Evolutionary conservation across 2,797 vertebrate species (phyloP).

Genomic region (Gymnodraco acuticeps): DNA sequence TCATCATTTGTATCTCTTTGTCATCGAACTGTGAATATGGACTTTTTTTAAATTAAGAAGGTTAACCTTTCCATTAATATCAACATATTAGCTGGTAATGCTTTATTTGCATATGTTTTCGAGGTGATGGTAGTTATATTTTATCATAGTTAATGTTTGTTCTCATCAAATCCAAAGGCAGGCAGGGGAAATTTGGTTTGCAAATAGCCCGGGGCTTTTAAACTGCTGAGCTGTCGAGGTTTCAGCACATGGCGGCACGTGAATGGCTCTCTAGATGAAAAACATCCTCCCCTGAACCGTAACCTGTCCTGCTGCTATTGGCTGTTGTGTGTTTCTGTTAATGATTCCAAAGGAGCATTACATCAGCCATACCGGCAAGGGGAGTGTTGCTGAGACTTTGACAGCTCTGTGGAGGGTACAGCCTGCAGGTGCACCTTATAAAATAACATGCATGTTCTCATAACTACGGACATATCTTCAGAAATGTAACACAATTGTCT

Average conservation of each 20-base stretch:
- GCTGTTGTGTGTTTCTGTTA: slow-evolving; percentile 63
- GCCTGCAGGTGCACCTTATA: slow-evolving; percentile 37
- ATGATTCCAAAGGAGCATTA: slow-evolving; percentile 55
- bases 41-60: background rate
- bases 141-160: slow-evolving; percentile 46
- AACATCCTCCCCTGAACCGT: slow-evolving; percentile 58
- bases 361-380: slow-evolving; percentile 57
- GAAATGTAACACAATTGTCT: slow-evolving; percentile 32
- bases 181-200: slow-evolving; percentile 73
- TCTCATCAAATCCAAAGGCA: slow-evolving; percentile 33
- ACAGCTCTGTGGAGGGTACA: slow-evolving; percentile 37
- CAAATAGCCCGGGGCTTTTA: slow-evolving; percentile 71
- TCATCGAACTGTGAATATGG: slow-evolving; percentile 5
- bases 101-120: background rate
- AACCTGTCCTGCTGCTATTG: slow-evolving; percentile 82
- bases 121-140: slow-evolving; percentile 15
- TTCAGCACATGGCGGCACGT: slow-evolving; percentile 69
- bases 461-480: slow-evolving; percentile 12
- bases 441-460: slow-evolving; percentile 50
- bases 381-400: slow-evolving; percentile 55
- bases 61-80: background rate
- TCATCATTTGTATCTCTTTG: slow-evolving; percentile 8
- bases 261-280: slow-evolving; percentile 70
- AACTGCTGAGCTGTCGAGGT: slow-evolving; percentile 59
- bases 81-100: background rate